phyloP scores from a whole-genome alignment of 2,797 vertebrate species.

The Oophaga sylvatica region DNA sequence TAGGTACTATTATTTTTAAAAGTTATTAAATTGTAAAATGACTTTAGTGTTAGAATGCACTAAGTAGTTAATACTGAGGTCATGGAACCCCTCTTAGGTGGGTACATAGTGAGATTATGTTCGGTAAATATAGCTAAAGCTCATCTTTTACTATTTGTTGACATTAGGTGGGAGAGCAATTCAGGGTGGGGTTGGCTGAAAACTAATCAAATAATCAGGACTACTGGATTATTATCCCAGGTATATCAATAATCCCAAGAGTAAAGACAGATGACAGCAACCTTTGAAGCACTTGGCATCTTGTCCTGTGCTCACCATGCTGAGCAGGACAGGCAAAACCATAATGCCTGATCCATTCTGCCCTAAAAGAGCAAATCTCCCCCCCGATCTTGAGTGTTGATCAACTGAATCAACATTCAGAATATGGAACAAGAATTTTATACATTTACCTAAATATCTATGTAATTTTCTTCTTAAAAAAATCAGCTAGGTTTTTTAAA shows the following conservation, averaged over 20 bases:
- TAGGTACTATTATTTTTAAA: background rate
- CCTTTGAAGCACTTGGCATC: background rate
- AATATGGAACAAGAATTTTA: no score
- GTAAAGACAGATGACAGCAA: background rate
- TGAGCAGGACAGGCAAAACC: background rate
- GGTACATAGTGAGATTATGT: background rate
- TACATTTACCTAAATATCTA: no score
- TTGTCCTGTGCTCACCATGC: background rate
- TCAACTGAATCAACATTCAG: no score
- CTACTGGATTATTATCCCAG: background rate
- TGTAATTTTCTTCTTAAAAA: no score
- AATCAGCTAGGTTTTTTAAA: no score
- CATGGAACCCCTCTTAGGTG: background rate
- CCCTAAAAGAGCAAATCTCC: no score
- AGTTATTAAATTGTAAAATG: background rate
- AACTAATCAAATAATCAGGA: conserved; percentile 6
- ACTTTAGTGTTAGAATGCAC: background rate
- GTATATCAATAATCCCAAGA: conserved; percentile 30
- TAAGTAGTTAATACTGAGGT: background rate
- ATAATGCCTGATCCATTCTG: no score
- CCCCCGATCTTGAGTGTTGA: no score
- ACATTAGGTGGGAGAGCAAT: background rate
- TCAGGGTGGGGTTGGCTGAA: conserved; percentile 6
- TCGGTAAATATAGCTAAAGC: background rate
- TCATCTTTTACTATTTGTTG: conserved; percentile 4